phyloP scores from a whole-genome alignment of 2,888 invertebrate species.

The Nomada lathburiana region DNA sequence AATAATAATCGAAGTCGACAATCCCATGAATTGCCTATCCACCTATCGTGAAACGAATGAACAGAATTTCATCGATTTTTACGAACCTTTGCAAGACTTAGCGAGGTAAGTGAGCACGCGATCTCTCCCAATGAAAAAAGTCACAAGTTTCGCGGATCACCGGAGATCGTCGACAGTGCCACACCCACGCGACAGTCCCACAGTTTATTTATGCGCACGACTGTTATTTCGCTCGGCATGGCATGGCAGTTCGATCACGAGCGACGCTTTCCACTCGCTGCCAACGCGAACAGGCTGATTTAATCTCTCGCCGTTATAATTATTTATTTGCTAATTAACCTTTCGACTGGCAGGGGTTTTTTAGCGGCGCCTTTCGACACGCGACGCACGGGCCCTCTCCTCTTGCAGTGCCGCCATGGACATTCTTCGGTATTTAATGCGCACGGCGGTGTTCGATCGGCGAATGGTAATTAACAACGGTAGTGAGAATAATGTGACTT shows the following conservation, averaged over 20 bases:
- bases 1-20: too few relatives aligned
- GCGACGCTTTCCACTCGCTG: conserved; percentile 43
- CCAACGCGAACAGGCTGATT: conserved; percentile 42
- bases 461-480: conserved; percentile 12
- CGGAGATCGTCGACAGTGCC: conserved; percentile 68
- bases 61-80: too few relatives aligned
- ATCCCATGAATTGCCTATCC: too few relatives aligned
- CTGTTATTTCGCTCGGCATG: conserved; percentile 33
- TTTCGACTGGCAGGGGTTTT: conserved; percentile 46
- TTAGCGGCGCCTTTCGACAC: conserved; percentile 38
- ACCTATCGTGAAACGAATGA: too few relatives aligned
- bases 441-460: background rate
- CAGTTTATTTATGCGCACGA: conserved; percentile 70
- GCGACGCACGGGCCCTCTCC: conserved; percentile 16
- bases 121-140: background rate
- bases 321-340: conserved; percentile 66
- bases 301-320: conserved; percentile 61
- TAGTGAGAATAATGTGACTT: background rate
- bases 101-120: too few relatives aligned
- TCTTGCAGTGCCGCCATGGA: background rate
- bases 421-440: conserved; percentile 14
- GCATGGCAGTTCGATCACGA: conserved; percentile 15
- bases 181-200: conserved; percentile 71
- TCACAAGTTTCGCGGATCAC: conserved; percentile 57
- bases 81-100: too few relatives aligned